A percentile compares a stretch with the other conserved stretches of the same genome.
Evolutionary conservation across 30 jellyfish, hydroid and myxozoan species (phyloP).

Genomic region (Hydractinia echinata): DNA sequence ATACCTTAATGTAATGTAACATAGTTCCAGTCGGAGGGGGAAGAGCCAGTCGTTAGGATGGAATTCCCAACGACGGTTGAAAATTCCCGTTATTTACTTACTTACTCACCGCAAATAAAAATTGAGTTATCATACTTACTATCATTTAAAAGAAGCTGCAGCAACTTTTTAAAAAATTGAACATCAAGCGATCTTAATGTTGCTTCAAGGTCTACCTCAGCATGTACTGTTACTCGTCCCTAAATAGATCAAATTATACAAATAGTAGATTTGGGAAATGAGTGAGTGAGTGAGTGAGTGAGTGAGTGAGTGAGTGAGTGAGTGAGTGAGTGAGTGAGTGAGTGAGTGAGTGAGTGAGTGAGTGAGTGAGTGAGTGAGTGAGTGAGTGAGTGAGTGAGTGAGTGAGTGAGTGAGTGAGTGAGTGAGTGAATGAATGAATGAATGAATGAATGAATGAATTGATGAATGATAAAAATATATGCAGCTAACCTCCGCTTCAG

Average conservation of each 20-base stretch:
- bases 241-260: conserved; percentile 6
- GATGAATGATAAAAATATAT: background rate
- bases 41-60: too few relatives aligned
- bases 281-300: background rate
- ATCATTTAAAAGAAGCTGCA: conserved; percentile 25
- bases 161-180: conserved; percentile 33
- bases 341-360: too few relatives aligned
- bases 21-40: too few relatives aligned
- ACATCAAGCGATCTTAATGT: conserved; percentile 43
- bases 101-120: too few relatives aligned
- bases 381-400: background rate
- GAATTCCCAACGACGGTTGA: too few relatives aligned
- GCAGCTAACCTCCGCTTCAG: background rate
- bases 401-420: too few relatives aligned
- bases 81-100: too few relatives aligned
- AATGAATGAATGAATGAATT: background rate
- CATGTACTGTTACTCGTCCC: conserved; percentile 42
- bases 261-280: background rate
- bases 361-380: background rate
- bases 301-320: background rate
- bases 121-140: conserved; percentile 53
- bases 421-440: too few relatives aligned
- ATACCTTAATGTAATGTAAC: too few relatives aligned
- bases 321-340: too few relatives aligned
- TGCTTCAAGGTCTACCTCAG: conserved; percentile 54